phyloP scores from a whole-genome alignment of 53 echinoderm and acorn worm genomes.

The Holothuria scabra region DNA sequence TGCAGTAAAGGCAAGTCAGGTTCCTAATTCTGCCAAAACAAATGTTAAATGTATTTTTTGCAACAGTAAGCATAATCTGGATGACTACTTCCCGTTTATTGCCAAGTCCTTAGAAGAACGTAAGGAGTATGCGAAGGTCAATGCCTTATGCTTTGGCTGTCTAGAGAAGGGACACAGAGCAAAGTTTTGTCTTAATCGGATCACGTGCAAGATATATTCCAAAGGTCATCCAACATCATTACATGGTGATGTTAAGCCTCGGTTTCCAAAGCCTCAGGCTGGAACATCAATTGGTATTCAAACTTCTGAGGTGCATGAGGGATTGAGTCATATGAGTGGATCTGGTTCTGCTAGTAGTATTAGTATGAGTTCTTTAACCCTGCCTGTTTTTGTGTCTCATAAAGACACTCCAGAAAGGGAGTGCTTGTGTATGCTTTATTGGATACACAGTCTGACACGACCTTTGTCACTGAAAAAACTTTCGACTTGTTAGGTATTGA shows the following conservation, averaged over 20 bases:
- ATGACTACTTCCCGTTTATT: neutral
- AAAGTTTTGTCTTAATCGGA: neutral
- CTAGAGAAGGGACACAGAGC: neutral
- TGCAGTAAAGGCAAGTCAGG: too few relatives aligned
- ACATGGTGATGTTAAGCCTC: neutral
- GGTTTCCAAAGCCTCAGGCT: too few relatives aligned
- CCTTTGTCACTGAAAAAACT: constrained; percentile 7
- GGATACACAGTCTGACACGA: constrained; percentile 21
- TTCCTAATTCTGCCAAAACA: neutral
- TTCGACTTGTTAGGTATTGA: neutral
- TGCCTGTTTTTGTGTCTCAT: constrained; percentile 10
- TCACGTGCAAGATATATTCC: neutral
- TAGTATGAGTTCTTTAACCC: neutral
- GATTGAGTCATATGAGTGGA: constrained; percentile 29
- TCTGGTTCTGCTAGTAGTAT: neutral
- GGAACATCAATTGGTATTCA: too few relatives aligned
- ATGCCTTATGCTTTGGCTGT: neutral
- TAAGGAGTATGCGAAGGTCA: neutral
- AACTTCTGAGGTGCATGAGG: too few relatives aligned
- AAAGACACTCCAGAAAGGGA: neutral
- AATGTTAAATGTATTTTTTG: neutral
- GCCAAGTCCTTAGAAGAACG: neutral
- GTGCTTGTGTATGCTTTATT: neutral
- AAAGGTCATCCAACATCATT: neutral
- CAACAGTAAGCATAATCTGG: neutral